A percentile compares a stretch with the other conserved stretches of the same genome.
Conservation (phyloP, 2,888 invertebrate genomes). For the Drosophila mimica region DNA sequence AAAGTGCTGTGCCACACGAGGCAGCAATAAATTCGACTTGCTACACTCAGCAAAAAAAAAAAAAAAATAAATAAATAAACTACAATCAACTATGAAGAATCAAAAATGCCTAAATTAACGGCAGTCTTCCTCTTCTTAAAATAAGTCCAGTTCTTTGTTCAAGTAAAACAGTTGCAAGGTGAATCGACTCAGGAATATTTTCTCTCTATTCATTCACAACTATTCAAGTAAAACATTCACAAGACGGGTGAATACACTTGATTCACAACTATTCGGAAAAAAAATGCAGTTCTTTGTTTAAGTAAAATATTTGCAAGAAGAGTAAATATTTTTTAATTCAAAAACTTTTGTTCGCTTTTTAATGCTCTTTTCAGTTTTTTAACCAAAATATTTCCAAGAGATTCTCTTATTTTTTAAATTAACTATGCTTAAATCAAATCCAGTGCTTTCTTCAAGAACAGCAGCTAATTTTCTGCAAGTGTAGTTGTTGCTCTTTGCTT, state of each 20-base stretch:
- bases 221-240: not conserved
- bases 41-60: not conserved
- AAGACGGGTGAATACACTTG: not conserved
- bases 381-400: no score
- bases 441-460: not conserved
- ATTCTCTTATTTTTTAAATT: not conserved
- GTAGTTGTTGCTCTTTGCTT: not conserved
- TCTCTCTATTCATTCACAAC: no score
- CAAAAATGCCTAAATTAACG: not conserved
- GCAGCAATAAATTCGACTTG: slow-evolving; percentile 3
- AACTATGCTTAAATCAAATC: not conserved
- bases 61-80: not conserved
- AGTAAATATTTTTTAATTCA: not conserved
- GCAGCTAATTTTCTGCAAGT: not conserved
- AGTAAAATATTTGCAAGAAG: not conserved
- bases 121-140: not conserved
- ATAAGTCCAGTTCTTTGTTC: not conserved
- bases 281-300: not conserved
- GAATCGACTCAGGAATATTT: no score
- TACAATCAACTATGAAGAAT: not conserved
- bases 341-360: not conserved
- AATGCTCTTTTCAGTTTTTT: no score
- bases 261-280: not conserved
- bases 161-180: not conserved
- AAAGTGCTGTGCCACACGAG: slow-evolving; percentile 30